phyloP scores from a whole-genome alignment of 53 echinoderm and acorn worm genomes.

The Temnopleurus reevesii region DNA sequence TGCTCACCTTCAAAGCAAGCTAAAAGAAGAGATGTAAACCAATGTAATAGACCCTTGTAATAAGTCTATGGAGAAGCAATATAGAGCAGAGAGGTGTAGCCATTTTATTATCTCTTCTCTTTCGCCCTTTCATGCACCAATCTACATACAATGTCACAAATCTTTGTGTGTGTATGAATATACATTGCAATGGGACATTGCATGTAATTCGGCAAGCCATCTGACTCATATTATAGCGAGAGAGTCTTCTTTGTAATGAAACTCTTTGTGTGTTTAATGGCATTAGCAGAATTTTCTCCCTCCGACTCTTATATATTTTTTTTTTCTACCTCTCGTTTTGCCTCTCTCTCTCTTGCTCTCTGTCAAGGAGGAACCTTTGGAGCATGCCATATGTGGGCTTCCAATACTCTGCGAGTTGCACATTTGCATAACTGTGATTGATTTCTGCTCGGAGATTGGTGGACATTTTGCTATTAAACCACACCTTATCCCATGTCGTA shows the following conservation, averaged over 20 bases:
- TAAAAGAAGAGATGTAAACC: neutral
- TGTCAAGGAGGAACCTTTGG: constrained; percentile 27
- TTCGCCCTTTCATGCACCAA: neutral
- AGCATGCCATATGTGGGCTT: constrained; percentile 42
- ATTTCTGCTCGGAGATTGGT: constrained; percentile 31
- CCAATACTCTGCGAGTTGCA: constrained; percentile 36
- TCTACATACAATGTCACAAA: constrained; percentile 43
- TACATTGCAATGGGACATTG: constrained; percentile 19
- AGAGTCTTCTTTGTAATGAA: constrained; percentile 24
- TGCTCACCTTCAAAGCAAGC: neutral
- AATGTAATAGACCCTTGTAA: no score
- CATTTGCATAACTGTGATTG: constrained; percentile 40
- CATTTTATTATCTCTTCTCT: constrained; percentile 30
- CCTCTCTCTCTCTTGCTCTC: neutral
- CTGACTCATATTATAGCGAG: constrained; percentile 32
- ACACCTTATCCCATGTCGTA: constrained; percentile 18
- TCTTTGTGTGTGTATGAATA: constrained; percentile 41
- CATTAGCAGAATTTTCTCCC: constrained; percentile 44
- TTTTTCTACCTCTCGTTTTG: neutral
- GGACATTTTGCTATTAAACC: constrained; percentile 25
- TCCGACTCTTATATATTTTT: neutral
- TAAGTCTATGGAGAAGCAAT: neutral
- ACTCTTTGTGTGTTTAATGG: constrained; percentile 58
- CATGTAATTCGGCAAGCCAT: constrained; percentile 7
- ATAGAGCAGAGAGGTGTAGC: constrained; percentile 29